Evolutionary conservation across 2,113 vertebrate genomes (phyloP).

Genomic region (Rhegmatorhina hoffmannsi): DNA sequence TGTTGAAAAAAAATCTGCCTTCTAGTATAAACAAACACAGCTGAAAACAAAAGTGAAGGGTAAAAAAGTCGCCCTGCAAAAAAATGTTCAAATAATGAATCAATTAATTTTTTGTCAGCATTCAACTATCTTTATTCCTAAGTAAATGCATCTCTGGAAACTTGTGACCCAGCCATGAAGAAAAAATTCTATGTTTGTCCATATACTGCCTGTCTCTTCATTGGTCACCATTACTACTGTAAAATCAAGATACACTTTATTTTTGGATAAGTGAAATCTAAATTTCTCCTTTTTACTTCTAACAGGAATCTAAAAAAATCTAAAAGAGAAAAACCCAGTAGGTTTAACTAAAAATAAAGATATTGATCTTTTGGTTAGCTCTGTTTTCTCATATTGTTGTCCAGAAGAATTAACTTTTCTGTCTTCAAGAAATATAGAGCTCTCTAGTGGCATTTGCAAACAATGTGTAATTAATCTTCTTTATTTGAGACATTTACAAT

Average conservation of each 20-base stretch:
- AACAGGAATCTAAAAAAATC: not conserved
- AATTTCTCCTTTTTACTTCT: not conserved
- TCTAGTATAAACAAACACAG: not conserved
- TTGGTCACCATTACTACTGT: not conserved
- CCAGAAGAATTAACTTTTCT: not conserved
- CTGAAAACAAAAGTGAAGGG: not conserved
- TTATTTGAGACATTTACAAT: not conserved
- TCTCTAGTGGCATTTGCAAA: not conserved
- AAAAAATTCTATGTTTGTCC: not conserved
- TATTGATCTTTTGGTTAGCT: not conserved
- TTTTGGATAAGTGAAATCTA: not conserved
- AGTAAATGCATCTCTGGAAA: not conserved
- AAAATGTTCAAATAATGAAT: not conserved
- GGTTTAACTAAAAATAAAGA: not conserved
- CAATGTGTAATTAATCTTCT: not conserved
- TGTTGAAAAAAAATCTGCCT: not conserved
- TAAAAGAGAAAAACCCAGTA: not conserved
- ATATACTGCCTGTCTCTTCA: not conserved
- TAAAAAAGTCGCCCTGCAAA: not conserved
- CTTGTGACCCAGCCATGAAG: not conserved
- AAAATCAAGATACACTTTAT: not conserved
- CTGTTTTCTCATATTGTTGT: not conserved
- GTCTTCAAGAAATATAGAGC: not conserved
- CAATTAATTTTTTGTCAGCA: not conserved
- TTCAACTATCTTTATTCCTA: not conserved